phyloP scores from a whole-genome alignment of 2,888 invertebrate species.

The Synergus itoensis region DNA sequence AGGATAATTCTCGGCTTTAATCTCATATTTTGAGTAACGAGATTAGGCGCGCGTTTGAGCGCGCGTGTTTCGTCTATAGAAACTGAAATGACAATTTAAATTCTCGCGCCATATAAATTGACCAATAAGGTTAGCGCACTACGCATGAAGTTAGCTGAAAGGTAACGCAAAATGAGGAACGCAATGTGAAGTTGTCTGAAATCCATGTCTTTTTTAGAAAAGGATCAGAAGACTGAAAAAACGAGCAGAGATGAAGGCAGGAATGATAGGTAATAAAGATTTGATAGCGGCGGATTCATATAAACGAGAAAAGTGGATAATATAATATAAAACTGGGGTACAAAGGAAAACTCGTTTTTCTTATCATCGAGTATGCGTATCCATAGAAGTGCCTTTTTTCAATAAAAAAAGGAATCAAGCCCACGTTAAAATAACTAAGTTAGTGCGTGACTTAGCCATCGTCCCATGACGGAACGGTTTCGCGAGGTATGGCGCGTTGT shows the following conservation, averaged over 20 bases:
- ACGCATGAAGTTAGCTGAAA: no score
- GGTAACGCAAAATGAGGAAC: no score
- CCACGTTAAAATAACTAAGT: constrained; percentile 39
- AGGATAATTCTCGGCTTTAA: no score
- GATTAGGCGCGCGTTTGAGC: no score
- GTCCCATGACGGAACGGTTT: constrained; percentile 37
- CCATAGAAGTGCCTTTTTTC: constrained; percentile 5
- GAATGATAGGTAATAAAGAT: constrained; percentile 28
- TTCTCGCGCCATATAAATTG: no score
- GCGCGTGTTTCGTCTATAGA: no score
- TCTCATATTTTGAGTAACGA: background rate
- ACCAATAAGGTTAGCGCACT: no score
- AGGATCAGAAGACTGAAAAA: background rate
- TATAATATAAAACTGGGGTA: background rate
- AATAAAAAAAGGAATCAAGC: constrained; percentile 36
- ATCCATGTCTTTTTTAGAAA: no score
- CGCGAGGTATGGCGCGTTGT: constrained; percentile 27
- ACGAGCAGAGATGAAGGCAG: background rate
- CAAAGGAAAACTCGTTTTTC: constrained; percentile 38
- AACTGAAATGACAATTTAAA: no score
- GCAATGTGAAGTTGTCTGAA: no score
- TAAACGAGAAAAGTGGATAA: constrained; percentile 24
- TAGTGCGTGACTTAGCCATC: constrained; percentile 38
- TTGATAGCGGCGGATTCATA: constrained; percentile 14
- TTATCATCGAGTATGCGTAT: constrained; percentile 24